phyloP scores from a whole-genome alignment of 2,113 vertebrate species.

The Falcunculus frontatus region DNA sequence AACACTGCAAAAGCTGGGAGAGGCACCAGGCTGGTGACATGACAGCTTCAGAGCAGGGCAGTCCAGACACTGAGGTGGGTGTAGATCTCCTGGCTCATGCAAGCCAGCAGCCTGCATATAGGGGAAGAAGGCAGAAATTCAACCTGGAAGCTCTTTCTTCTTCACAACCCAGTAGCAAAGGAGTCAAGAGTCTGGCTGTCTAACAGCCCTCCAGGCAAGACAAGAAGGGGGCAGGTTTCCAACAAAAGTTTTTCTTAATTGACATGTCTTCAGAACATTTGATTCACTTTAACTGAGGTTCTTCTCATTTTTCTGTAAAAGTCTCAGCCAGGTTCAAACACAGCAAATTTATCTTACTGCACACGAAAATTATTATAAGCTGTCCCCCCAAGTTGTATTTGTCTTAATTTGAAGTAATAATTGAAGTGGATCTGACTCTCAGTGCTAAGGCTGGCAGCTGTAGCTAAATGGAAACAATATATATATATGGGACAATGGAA shows the following conservation, averaged over 20 bases:
- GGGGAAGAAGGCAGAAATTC: not conserved
- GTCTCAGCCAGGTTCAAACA: not conserved
- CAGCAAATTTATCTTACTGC: not conserved
- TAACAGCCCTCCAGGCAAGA: not conserved
- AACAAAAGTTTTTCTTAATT: not conserved
- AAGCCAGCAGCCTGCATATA: not conserved
- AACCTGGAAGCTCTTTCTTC: not conserved
- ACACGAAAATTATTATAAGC: not conserved
- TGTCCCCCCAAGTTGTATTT: not conserved
- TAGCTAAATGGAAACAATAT: not conserved
- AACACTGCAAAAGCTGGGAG: not conserved
- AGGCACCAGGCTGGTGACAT: not conserved
- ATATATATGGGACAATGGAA: not conserved
- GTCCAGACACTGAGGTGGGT: fast-evolving
- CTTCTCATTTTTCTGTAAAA: not conserved
- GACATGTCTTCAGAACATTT: not conserved
- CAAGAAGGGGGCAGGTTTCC: not conserved
- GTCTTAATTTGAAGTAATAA: slow-evolving; percentile 17
- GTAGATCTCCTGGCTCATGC: not conserved
- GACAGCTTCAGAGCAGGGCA: not conserved
- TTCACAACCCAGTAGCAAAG: not conserved
- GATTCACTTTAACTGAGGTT: not conserved
- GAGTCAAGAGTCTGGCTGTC: not conserved
- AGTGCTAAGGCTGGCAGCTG: not conserved
- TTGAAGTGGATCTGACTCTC: not conserved